These are phyloP conservation scores for Patiria miniata DNA, from an alignment of 35 echinoderm and acorn worm species.

Conservation along the genomic window DNA sequence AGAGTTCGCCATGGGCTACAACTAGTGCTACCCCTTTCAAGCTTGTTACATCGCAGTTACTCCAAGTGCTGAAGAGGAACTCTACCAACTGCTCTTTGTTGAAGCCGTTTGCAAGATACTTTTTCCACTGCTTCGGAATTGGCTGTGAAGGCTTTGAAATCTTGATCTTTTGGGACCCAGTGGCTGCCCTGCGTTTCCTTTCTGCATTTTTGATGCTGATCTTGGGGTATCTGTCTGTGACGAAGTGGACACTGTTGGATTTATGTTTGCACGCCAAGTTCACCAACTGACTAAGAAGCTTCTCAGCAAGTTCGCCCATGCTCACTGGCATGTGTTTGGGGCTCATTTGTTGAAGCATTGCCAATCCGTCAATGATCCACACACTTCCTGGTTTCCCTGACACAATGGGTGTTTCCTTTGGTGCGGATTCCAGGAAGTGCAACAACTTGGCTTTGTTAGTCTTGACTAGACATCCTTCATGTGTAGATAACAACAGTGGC, in stretches of 20 bases:
- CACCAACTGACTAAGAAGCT: conserved; percentile 30
- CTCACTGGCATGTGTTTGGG: conserved; percentile 24
- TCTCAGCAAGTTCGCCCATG: conserved; percentile 36
- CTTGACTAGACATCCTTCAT: conserved; percentile 66
- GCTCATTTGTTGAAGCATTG: conserved; percentile 55
- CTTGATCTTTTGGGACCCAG: no score
- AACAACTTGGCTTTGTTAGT: no score
- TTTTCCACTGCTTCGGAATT: conserved; percentile 70
- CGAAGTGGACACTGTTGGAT: no score
- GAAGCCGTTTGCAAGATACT: conserved; percentile 4
- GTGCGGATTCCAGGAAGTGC: conserved; percentile 37
- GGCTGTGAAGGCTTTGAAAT: conserved; percentile 13
- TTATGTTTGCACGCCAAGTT: neutral
- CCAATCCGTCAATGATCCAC: conserved; percentile 71
- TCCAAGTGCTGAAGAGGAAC: conserved; percentile 61
- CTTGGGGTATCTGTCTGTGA: conserved; percentile 66
- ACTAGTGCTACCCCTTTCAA: conserved; percentile 40
- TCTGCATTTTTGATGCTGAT: conserved; percentile 67
- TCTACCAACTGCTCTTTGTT: conserved; percentile 65
- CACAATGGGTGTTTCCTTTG: neutral
- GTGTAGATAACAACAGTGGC: conserved; percentile 39
- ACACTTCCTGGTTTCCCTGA: conserved; percentile 15
- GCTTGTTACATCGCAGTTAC: neutral
- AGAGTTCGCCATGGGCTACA: conserved; percentile 52
- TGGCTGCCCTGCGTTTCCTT: conserved; percentile 42